These are phyloP conservation scores for Meriones psammophilus DNA, from an alignment of 2,797 vertebrate genomes.

Conservation along the genomic window DNA sequence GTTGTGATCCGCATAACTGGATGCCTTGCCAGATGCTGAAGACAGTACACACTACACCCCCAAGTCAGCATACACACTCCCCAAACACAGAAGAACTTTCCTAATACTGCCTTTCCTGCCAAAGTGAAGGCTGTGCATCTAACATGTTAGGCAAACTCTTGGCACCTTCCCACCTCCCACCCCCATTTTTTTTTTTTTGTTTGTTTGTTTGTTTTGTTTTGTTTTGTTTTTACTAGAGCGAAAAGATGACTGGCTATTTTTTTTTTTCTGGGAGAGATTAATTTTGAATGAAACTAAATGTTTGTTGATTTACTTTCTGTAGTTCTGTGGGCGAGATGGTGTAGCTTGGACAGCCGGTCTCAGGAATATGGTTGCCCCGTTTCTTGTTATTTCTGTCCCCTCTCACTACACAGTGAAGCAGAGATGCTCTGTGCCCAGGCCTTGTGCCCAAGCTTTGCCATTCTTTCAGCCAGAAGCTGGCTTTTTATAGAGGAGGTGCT, in stretches of 20 bases:
- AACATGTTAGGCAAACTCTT: constrained; percentile 42
- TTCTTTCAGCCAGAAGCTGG: neutral
- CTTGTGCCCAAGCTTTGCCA: constrained; percentile 17
- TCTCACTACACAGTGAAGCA: constrained; percentile 7
- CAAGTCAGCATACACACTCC: neutral
- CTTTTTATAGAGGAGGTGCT: neutral
- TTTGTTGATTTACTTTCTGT: constrained; percentile 10
- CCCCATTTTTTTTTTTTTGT: neutral
- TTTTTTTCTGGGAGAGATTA: constrained; percentile 64
- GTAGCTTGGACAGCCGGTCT: constrained; percentile 21
- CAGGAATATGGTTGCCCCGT: neutral
- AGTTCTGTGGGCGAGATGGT: neutral
- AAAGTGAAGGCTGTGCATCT: constrained; percentile 13
- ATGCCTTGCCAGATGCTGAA: constrained; percentile 77
- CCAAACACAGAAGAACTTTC: constrained; percentile 13
- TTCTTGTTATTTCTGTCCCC: constrained; percentile 50
- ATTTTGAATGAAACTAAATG: constrained; percentile 74
- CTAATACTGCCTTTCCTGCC: neutral
- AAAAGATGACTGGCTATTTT: constrained; percentile 34
- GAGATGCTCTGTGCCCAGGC: neutral
- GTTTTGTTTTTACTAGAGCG: neutral
- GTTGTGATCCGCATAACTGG: constrained; percentile 80
- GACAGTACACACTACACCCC: neutral
- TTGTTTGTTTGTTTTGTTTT: constrained; percentile 13
- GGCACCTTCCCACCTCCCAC: constrained; percentile 13